Percentiles rank a stretch among this genome's conserved stretches.
Evolutionary conservation across 2,797 vertebrate species (phyloP).

Genomic region (Ctenopoma multispine): DNA sequence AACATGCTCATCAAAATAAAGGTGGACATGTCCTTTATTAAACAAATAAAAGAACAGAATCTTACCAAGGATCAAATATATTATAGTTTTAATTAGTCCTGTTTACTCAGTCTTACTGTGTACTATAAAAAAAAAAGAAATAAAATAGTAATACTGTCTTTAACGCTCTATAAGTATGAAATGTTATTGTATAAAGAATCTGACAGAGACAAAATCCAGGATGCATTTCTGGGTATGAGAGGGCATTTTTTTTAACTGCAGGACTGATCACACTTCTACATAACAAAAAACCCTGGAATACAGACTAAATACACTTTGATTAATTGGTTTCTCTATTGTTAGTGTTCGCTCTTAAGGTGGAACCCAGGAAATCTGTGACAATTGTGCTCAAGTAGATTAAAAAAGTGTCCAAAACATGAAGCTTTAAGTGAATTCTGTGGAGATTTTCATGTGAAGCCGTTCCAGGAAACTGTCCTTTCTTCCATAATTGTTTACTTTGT

Average conservation of each 20-base stretch:
- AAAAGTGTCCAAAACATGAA: constrained; percentile 51
- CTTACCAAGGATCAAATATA: too few species aligned
- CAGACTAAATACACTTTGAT: constrained; percentile 39
- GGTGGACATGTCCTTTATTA: too few species aligned
- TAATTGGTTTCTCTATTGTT: constrained; percentile 15
- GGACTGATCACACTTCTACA: not conserved
- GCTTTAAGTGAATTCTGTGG: constrained; percentile 42
- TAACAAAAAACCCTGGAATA: constrained; percentile 10
- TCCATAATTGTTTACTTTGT: constrained; percentile 70
- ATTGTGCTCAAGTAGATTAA: constrained; percentile 35
- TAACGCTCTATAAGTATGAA: not conserved
- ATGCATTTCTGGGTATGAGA: constrained; percentile 1
- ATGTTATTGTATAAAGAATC: not conserved
- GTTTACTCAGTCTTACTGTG: too few species aligned
- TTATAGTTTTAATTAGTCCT: too few species aligned
- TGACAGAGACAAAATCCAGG: constrained; percentile 17
- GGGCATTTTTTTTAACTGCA: not conserved
- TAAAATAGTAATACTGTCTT: not conserved
- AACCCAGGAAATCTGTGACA: constrained; percentile 37
- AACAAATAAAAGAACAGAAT: too few species aligned
- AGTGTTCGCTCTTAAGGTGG: constrained; percentile 29
- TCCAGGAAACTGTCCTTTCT: constrained; percentile 74
- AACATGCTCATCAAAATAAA: too few species aligned
- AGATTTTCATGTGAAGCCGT: constrained; percentile 55
- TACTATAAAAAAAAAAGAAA: too few species aligned